Conservation (phyloP, 2,113 vertebrate species). For the Datnioides undecimradiatus region DNA sequence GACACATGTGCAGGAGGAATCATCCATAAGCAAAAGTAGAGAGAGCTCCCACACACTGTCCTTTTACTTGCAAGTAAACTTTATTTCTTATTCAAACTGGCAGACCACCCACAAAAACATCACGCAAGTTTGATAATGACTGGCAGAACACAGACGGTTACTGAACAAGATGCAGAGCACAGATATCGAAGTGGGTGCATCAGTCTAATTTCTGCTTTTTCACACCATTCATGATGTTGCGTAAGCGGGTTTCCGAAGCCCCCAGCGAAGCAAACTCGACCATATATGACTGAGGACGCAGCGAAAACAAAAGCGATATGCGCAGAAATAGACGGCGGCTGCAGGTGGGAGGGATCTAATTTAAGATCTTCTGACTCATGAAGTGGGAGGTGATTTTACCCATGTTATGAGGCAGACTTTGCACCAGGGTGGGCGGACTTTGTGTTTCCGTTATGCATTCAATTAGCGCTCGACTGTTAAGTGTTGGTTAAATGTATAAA, state of each 20-base stretch:
- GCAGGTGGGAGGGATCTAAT: constrained; percentile 21
- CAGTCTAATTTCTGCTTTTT: not conserved
- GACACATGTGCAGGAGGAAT: too few relatives aligned
- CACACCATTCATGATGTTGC: not conserved
- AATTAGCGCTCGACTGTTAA: not conserved
- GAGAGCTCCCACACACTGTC: too few relatives aligned
- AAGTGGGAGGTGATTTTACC: constrained; percentile 30
- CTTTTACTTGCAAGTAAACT: too few relatives aligned
- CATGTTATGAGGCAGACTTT: constrained; percentile 12
- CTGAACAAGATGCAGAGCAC: not conserved
- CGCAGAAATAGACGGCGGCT: not conserved
- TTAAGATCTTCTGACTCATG: constrained; percentile 44
- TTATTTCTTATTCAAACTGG: too few relatives aligned
- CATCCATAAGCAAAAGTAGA: too few relatives aligned
- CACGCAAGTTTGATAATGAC: not conserved
- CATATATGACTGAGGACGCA: not conserved
- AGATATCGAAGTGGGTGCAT: not conserved
- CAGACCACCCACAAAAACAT: not conserved
- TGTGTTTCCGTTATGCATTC: not conserved
- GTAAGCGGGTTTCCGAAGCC: not conserved
- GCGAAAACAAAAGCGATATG: constrained; percentile 18
- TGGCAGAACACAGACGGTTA: not conserved
- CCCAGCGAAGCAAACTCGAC: not conserved
- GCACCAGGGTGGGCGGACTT: not conserved
- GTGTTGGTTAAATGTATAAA: not conserved